These are phyloP conservation scores for Trachelus tabidus DNA, from an alignment of 2,888 invertebrate species.

Conservation along the genomic window DNA sequence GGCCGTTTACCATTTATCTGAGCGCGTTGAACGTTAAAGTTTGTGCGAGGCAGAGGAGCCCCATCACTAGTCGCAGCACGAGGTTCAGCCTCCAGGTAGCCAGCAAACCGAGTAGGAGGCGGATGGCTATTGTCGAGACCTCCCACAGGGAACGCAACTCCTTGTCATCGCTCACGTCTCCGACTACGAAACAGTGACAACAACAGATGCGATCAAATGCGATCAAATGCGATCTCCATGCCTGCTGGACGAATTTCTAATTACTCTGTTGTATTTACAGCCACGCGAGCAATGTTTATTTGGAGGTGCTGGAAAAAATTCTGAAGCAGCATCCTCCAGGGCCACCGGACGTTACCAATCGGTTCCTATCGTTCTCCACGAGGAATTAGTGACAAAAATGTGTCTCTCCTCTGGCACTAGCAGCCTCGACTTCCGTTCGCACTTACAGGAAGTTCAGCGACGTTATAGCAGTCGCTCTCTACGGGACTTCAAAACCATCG, in stretches of 20 bases:
- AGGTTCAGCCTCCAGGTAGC: slow-evolving; percentile 43
- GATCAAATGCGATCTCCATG: slow-evolving; percentile 24
- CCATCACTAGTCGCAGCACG: slow-evolving; percentile 35
- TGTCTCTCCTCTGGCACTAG: too few species aligned
- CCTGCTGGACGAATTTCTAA: slow-evolving; percentile 47
- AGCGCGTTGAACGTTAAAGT: neutral
- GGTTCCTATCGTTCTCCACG: too few species aligned
- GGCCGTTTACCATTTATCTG: too few species aligned
- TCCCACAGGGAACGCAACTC: slow-evolving; percentile 55
- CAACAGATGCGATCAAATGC: slow-evolving; percentile 19
- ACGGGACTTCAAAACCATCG: too few species aligned
- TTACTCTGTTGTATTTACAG: slow-evolving; percentile 41
- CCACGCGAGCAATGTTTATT: neutral
- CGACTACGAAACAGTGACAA: slow-evolving; percentile 45
- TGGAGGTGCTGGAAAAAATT: too few species aligned
- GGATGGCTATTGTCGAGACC: slow-evolving; percentile 55
- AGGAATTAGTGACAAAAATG: too few species aligned
- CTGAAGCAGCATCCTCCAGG: too few species aligned
- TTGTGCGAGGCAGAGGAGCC: slow-evolving; percentile 20
- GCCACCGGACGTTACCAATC: too few species aligned
- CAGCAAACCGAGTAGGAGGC: slow-evolving; percentile 36
- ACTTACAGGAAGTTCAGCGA: too few species aligned
- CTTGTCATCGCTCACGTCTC: slow-evolving; percentile 57
- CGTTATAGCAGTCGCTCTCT: too few species aligned
- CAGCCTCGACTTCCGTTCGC: too few species aligned